phyloP scores from a whole-genome alignment of 2,888 invertebrate species.

The Silvanus unidentatus region DNA sequence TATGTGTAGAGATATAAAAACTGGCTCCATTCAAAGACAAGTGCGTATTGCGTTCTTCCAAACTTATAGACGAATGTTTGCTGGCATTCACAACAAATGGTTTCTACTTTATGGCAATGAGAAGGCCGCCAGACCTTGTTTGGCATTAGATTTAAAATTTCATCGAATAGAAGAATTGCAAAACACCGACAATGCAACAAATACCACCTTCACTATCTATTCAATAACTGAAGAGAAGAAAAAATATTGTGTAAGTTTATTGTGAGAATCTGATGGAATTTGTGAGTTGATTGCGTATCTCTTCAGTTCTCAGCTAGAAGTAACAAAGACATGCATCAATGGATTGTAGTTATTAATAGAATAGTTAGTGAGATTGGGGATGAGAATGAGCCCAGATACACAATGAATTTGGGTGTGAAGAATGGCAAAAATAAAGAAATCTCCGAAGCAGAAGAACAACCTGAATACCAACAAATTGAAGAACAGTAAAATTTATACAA shows the following conservation, averaged over 20 bases:
- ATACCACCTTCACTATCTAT: not conserved
- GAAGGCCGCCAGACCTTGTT: constrained; percentile 29
- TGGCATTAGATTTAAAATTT: constrained; percentile 24
- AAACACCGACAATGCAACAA: constrained; percentile 13
- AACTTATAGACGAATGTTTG: constrained; percentile 27
- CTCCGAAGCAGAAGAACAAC: too few relatives aligned
- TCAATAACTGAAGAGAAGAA: not conserved
- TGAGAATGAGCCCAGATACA: not conserved
- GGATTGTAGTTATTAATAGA: constrained; percentile 30
- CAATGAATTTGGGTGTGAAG: too few relatives aligned
- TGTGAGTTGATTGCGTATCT: not conserved
- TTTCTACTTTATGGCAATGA: constrained; percentile 28
- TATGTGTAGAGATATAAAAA: constrained; percentile 23
- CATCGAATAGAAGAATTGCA: constrained; percentile 24
- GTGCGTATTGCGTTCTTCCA: constrained; percentile 27
- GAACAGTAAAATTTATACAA: too few relatives aligned
- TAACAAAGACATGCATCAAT: constrained; percentile 33
- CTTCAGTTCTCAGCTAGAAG: constrained; percentile 31
- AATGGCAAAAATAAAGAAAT: too few relatives aligned
- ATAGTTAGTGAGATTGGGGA: constrained; percentile 8
- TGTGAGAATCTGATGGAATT: not conserved
- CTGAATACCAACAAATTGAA: too few relatives aligned
- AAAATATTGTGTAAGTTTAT: not conserved
- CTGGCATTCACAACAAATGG: constrained; percentile 28
- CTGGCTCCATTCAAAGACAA: constrained; percentile 27